Evolutionary conservation across 2,113 vertebrate species (phyloP), one percentile per base, ranked within the genome.

Genomic region (Trematomus loennbergii): DNA sequence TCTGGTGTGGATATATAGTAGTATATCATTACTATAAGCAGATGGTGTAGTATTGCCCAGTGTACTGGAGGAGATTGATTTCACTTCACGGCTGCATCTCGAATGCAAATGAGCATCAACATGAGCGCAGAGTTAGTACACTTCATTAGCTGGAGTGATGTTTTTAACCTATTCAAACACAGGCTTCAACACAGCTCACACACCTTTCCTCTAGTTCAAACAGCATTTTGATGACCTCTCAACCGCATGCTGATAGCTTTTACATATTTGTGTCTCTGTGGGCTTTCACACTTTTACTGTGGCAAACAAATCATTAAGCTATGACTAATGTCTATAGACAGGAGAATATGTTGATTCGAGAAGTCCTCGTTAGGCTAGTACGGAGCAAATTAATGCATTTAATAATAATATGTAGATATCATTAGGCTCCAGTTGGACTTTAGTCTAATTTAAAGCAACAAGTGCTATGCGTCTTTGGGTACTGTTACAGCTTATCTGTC

Each of bases 31-130:
- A 67, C 58, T 25, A 43, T 40, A 45, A 53, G 5, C n/a, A 57
- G 29, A 76, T 43, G 12, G 49, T 48, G 46, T 3, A 6, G n/a
- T 8, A 36, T 5, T 67, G 50, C 48, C 29, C 12, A 12, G 13
- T 8, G 61, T 17, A 15, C 11, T 40, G 54, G 58, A 66, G 20
- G 22, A 70, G 76, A 13, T 10, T 18, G 5, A 15, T 11, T 52
- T 58, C n/a, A 64, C 29, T 59, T 5, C 11, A n/a, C 4, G 43
- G 43, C 17, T 46, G 29, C 22, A 16, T 50, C 22, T n/a, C 52
- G 72, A 64, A 70, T 70, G 40, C 71, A 74, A 74, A 81, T 74
- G 70, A 74, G 48, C 15, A 33, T 49, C 40, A 20, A 29, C 25
- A 68, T 11, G 29, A 67, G 49, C 61, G 61, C 52, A 8, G 65